Evolutionary conservation across 2,113 vertebrate species (phyloP).

Genomic region (Cyprinus carpio): DNA sequence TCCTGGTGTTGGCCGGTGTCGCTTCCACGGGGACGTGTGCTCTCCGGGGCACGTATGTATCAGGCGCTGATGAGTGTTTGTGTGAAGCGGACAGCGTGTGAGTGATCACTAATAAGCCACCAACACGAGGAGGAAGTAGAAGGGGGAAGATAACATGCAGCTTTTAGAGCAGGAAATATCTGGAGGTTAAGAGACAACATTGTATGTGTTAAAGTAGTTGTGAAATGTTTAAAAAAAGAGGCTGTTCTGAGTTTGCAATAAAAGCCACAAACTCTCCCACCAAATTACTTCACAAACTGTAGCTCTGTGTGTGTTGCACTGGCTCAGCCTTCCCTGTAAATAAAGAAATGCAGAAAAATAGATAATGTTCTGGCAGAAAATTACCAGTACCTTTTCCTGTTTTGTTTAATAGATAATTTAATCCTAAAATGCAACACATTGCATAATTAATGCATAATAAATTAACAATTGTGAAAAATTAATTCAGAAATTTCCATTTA

Average conservation of each 20-base stretch:
- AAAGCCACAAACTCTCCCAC: constrained; percentile 47
- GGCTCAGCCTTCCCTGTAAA: no score
- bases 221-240: constrained; percentile 47
- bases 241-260: constrained; percentile 45
- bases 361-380: no score
- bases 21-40: neutral
- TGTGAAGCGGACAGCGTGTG: constrained; percentile 15
- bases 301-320: neutral
- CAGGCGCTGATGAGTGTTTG: constrained; percentile 6
- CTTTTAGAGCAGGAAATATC: constrained; percentile 54
- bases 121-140: constrained; percentile 51
- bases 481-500: neutral
- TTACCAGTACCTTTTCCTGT: no score
- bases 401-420: neutral
- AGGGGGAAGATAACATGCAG: constrained; percentile 52
- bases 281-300: constrained; percentile 40
- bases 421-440: neutral
- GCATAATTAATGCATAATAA: neutral
- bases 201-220: constrained; percentile 46
- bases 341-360: no score
- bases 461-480: neutral
- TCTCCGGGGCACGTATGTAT: neutral
- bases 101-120: constrained; percentile 51
- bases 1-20: neutral
- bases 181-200: constrained; percentile 49